phyloP scores from a whole-genome alignment of 2,888 invertebrate genomes.

The Callyntrura guangdongensis region DNA sequence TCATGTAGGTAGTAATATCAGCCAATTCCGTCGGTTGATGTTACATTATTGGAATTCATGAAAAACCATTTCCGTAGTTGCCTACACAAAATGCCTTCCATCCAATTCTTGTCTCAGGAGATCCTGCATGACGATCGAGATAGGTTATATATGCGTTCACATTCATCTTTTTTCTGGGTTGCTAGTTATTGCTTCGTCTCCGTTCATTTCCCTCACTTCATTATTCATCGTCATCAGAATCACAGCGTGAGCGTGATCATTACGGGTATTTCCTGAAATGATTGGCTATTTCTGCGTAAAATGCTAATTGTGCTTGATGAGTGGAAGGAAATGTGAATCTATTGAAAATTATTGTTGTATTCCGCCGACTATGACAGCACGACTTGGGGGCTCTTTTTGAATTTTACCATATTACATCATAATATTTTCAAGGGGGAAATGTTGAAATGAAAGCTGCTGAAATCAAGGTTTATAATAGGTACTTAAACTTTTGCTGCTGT shows the following conservation, averaged over 20 bases:
- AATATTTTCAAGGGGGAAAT: no score
- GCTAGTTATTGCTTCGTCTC: not conserved
- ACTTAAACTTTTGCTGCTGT: no score
- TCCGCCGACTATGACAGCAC: no score
- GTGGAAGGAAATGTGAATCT: constrained; percentile 5
- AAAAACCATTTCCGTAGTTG: constrained; percentile 1
- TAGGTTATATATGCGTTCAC: not conserved
- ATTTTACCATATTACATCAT: no score
- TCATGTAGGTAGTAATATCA: no score
- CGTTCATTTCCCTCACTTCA: not conserved
- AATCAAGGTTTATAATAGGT: no score
- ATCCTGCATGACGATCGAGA: not conserved
- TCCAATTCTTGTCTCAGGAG: constrained; percentile 8
- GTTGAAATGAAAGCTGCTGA: no score
- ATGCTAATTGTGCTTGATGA: constrained; percentile 36
- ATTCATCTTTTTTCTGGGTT: not conserved
- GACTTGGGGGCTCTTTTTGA: no score
- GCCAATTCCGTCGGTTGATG: no score
- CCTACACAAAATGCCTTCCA: not conserved
- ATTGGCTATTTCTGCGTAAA: constrained; percentile 15
- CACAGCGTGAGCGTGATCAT: not conserved
- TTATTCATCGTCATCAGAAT: constrained; percentile 10
- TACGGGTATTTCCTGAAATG: constrained; percentile 7
- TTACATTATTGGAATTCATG: not conserved
- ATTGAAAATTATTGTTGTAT: constrained; percentile 9